Conservation (phyloP, 2,113 vertebrate species). For the Oenanthe oenanthe region DNA sequence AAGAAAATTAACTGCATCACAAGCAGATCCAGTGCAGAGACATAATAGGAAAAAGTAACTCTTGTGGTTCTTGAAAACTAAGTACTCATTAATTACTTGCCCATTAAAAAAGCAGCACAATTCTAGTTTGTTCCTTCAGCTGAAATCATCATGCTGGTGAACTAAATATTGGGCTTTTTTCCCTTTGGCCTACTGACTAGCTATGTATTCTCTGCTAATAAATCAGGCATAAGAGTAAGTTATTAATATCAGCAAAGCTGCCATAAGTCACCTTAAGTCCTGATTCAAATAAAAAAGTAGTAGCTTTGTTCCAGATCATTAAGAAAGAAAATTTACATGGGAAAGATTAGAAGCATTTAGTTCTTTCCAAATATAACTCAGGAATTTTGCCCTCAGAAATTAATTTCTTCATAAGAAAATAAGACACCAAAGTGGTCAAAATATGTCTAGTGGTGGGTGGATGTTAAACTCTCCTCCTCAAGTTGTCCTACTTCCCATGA, state of each 20-base stretch:
- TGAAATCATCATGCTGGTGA: neutral
- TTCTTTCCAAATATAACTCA: neutral
- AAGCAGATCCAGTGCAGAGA: neutral
- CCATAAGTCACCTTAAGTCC: neutral
- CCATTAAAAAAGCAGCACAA: neutral
- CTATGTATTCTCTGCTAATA: neutral
- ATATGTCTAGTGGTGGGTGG: neutral
- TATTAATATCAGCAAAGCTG: neutral
- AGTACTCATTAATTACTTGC: neutral
- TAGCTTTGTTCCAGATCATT: neutral
- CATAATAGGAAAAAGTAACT: neutral
- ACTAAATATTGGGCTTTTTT: rapidly evolving
- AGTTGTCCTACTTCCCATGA: neutral
- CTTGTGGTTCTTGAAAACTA: neutral
- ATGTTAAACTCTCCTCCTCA: neutral
- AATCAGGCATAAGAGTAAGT: neutral
- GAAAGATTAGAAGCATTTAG: neutral
- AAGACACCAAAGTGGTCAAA: neutral
- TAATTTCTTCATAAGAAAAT: neutral
- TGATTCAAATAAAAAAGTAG: neutral
- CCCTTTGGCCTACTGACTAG: neutral
- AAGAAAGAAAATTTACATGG: neutral
- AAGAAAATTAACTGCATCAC: neutral
- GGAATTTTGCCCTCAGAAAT: neutral
- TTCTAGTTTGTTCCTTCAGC: neutral